Conservation (phyloP, 2,113 vertebrate species). For the Crotophaga sulcirostris region DNA sequence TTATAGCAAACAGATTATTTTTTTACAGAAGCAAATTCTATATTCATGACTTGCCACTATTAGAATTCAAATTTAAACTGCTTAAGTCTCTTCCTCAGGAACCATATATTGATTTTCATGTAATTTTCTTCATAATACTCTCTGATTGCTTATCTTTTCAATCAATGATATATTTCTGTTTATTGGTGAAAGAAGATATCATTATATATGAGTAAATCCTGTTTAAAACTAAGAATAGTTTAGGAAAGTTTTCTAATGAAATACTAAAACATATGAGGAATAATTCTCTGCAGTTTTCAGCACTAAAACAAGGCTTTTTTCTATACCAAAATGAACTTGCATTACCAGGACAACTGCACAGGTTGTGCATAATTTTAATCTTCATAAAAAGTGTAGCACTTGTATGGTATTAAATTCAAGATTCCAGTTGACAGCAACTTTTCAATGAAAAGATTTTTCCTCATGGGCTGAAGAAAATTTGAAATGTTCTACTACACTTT, state of each 20-base stretch:
- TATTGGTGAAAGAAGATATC: slow-evolving; percentile 44
- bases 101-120: slow-evolving; percentile 64
- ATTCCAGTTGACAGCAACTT: slow-evolving; percentile 73
- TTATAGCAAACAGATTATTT: slow-evolving; percentile 75
- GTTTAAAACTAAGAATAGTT: slow-evolving; percentile 26
- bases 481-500: slow-evolving; percentile 80
- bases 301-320: slow-evolving; percentile 7
- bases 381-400: slow-evolving; percentile 71
- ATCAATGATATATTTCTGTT: slow-evolving; percentile 43
- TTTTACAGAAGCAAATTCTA: slow-evolving; percentile 67
- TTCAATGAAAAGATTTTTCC: slow-evolving; percentile 76
- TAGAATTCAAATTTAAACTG: slow-evolving; percentile 73
- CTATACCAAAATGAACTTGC: background rate
- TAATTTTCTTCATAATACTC: slow-evolving; percentile 59
- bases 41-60: slow-evolving; percentile 66
- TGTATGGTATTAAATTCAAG: slow-evolving; percentile 73
- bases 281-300: slow-evolving; percentile 1
- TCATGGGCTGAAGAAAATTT: slow-evolving; percentile 79
- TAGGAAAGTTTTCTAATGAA: slow-evolving; percentile 20
- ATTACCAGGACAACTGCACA: slow-evolving; percentile 59
- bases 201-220: slow-evolving; percentile 19
- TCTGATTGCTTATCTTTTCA: slow-evolving; percentile 53
- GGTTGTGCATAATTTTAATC: slow-evolving; percentile 73
- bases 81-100: slow-evolving; percentile 60
- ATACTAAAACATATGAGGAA: background rate